Conservation (phyloP, 1,140 invertebrate genomes). For the Ceratosolen solmsi region DNA sequence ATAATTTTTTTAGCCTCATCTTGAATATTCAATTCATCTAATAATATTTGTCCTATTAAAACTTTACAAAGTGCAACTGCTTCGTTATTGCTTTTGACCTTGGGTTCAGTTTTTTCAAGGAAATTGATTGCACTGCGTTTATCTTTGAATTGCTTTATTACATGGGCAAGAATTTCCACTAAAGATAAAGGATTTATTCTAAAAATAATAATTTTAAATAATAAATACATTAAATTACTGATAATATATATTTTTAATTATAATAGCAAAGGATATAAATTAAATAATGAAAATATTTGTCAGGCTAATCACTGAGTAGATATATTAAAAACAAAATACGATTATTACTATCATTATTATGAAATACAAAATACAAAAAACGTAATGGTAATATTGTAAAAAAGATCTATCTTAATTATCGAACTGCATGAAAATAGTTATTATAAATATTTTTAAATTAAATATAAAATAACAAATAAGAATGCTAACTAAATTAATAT, state of each 20-base stretch:
- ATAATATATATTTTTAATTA: not conserved
- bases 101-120: conserved; percentile 88
- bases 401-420: not conserved
- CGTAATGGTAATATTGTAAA: not conserved
- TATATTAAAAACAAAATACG: too few species aligned
- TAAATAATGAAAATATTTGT: too few species aligned
- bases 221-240: not conserved
- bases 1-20: conserved; percentile 90
- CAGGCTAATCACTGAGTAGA: too few species aligned
- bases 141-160: conserved; percentile 87
- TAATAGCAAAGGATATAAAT: too few species aligned
- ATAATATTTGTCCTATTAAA: conserved; percentile 87
- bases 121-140: conserved; percentile 89
- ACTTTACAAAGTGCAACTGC: conserved; percentile 89
- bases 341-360: too few species aligned
- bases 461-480: not conserved
- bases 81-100: conserved; percentile 91
- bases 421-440: not conserved
- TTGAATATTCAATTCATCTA: conserved; percentile 87
- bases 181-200: conserved; percentile 95
- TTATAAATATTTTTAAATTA: conserved; percentile 19
- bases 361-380: too few species aligned
- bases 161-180: conserved; percentile 88
- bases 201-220: conserved; percentile 57
- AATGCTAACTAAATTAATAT: not conserved